Evolutionary conservation across 2,888 invertebrate species (phyloP).

Genomic region (Zaprionus obscuricornis): DNA sequence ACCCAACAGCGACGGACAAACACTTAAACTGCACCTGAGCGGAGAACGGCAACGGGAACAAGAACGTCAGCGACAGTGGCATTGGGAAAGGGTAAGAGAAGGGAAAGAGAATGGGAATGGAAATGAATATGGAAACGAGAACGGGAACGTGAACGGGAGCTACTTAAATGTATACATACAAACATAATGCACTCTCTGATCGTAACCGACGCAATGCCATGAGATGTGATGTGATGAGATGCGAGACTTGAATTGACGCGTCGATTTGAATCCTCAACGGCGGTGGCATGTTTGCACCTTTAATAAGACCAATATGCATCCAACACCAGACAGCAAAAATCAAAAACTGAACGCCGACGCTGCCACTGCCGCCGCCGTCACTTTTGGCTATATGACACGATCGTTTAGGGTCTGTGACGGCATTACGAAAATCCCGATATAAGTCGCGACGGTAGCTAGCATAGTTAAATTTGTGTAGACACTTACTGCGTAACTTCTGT

Average conservation of each 20-base stretch:
- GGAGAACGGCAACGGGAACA: conserved; percentile 35
- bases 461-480: conserved; percentile 25
- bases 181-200: conserved; percentile 67
- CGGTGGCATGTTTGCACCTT: conserved; percentile 80
- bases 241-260: conserved; percentile 29
- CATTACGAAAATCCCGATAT: neutral
- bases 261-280: conserved; percentile 57
- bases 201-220: conserved; percentile 62
- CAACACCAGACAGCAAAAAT: conserved; percentile 49
- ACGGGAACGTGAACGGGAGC: neutral
- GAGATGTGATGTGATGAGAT: neutral
- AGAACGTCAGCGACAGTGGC: conserved; percentile 28
- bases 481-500: conserved; percentile 21
- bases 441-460: conserved; percentile 19
- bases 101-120: too few species aligned
- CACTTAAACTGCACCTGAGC: conserved; percentile 59
- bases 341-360: conserved; percentile 43
- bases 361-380: conserved; percentile 12
- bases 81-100: too few species aligned
- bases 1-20: conserved; percentile 56
- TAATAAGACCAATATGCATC: conserved; percentile 79
- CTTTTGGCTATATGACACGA: conserved; percentile 32
- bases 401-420: conserved; percentile 17
- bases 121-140: conserved; percentile 37
- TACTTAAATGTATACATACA: neutral